Conservation (phyloP, 2,888 invertebrate species). For the Parapristionchus giblindavisi region DNA sequence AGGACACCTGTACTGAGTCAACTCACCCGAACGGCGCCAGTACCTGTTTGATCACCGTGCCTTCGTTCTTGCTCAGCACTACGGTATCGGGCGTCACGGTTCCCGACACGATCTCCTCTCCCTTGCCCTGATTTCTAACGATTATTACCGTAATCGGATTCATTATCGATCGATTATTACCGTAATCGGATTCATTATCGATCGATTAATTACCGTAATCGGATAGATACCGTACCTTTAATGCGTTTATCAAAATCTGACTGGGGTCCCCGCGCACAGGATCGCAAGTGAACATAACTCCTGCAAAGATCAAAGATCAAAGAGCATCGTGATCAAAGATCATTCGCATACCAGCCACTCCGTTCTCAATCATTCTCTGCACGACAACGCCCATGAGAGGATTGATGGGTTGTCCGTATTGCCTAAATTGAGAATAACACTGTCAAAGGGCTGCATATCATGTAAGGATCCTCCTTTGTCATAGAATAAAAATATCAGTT, state of each 20-base stretch:
- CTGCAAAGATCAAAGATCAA: constrained; percentile 71
- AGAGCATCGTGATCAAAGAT: neutral
- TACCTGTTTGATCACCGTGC: constrained; percentile 34
- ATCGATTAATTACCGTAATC: neutral
- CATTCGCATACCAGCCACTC: constrained; percentile 71
- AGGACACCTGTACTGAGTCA: neutral
- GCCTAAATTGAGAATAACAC: constrained; percentile 73
- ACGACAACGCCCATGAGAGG: constrained; percentile 83
- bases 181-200: neutral
- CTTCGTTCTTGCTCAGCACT: constrained; percentile 73
- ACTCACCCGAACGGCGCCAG: neutral
- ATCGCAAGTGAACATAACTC: constrained; percentile 84
- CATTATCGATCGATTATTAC: neutral
- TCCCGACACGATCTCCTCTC: constrained; percentile 86
- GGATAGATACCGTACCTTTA: constrained; percentile 67
- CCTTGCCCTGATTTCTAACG: constrained; percentile 80
- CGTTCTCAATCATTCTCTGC: constrained; percentile 81
- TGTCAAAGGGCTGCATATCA: too few species aligned
- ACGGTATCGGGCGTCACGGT: constrained; percentile 82
- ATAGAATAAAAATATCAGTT: too few species aligned
- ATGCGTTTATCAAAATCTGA: constrained; percentile 80
- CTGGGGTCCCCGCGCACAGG: constrained; percentile 80
- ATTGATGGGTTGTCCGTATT: constrained; percentile 79
- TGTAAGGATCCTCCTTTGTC: too few species aligned
- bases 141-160: neutral